Evolutionary conservation across 1,140 invertebrate species (phyloP).

Genomic region (Thaumetopoea pityocampa): DNA sequence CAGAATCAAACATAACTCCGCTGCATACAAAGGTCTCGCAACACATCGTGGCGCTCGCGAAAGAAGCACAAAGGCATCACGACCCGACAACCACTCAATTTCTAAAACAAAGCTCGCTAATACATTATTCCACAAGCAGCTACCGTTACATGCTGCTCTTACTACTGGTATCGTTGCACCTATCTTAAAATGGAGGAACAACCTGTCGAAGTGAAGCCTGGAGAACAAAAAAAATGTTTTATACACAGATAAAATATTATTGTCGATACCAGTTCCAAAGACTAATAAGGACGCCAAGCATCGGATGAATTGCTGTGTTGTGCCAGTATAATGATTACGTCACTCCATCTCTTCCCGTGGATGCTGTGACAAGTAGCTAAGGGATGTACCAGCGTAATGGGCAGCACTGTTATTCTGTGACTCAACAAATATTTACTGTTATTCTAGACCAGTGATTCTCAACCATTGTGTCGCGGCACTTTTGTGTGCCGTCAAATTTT

Average conservation of each 20-base stretch:
- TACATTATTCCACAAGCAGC: slow-evolving; percentile 51
- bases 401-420: no score
- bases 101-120: slow-evolving; percentile 62
- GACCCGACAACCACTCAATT: slow-evolving; percentile 61
- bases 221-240: background rate
- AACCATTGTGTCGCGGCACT: no score
- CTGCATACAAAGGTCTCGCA: slow-evolving; percentile 29
- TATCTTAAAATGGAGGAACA: slow-evolving; percentile 1
- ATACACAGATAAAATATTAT: slow-evolving; percentile 8
- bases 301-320: no score
- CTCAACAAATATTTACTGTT: no score
- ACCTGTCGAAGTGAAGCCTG: background rate
- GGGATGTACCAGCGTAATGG: no score
- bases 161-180: slow-evolving; percentile 20
- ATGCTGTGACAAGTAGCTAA: no score
- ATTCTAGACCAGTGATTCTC: no score
- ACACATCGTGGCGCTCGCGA: slow-evolving; percentile 17
- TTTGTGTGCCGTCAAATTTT: no score
- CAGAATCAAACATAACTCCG: slow-evolving; percentile 28
- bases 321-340: no score
- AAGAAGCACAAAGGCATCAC: slow-evolving; percentile 57
- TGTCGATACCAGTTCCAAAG: no score
- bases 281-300: no score
- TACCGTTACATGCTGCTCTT: slow-evolving; percentile 55
- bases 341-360: no score